phyloP scores from a whole-genome alignment of 2,797 vertebrate genomes.

The Leucoraja ocellata region DNA sequence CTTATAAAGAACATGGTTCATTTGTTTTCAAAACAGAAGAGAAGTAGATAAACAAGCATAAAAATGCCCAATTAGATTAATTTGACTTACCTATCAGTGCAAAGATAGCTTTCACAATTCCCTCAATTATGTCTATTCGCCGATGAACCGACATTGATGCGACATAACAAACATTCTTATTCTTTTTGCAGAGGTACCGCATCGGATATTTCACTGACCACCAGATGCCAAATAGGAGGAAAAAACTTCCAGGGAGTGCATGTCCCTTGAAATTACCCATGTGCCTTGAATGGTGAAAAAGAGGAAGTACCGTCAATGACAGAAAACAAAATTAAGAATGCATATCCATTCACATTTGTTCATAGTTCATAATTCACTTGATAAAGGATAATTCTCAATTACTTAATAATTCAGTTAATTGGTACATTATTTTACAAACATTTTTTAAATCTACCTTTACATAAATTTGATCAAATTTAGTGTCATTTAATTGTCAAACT shows the following conservation, averaged over 20 bases:
- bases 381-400: background rate
- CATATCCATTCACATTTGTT: background rate
- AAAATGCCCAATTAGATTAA: background rate
- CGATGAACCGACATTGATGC: conserved; percentile 70
- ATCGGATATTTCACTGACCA: conserved; percentile 77
- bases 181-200: conserved; percentile 70
- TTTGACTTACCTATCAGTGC: conserved; percentile 67
- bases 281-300: conserved; percentile 40
- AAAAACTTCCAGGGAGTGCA: conserved; percentile 77
- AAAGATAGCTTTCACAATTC: conserved; percentile 63
- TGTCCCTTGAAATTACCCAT: conserved; percentile 90
- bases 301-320: background rate
- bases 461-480: background rate
- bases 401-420: background rate
- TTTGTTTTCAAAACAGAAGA: background rate
- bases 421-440: background rate
- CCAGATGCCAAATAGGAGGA: conserved; percentile 77
- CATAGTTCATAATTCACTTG: background rate
- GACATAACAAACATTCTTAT: conserved; percentile 68
- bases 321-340: background rate
- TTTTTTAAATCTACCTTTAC: background rate
- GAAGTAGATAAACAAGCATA: background rate
- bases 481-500: background rate
- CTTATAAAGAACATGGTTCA: background rate
- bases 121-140: conserved; percentile 76